phyloP scores from a whole-genome alignment of 2,888 invertebrate species.

The Balanococcus diminutus region DNA sequence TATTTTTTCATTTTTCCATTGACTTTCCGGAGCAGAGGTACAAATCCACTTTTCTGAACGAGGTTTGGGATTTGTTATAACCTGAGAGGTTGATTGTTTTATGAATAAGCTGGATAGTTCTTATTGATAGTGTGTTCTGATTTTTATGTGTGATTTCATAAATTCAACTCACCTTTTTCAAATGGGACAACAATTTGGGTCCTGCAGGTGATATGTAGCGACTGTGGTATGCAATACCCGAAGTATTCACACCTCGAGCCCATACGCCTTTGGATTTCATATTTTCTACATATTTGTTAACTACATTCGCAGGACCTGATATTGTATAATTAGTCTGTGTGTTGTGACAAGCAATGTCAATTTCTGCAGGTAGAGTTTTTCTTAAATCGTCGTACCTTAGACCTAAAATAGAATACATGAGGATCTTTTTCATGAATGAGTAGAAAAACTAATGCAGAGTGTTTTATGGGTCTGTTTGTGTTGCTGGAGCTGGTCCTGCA shows the following conservation, averaged over 20 bases:
- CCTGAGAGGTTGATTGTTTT: too few species aligned
- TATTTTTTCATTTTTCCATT: constrained; percentile 71
- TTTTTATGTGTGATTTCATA: too few species aligned
- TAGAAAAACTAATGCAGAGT: too few species aligned
- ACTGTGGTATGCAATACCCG: constrained; percentile 90
- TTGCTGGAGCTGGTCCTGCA: too few species aligned
- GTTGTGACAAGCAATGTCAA: constrained; percentile 89
- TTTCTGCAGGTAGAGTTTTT: too few species aligned
- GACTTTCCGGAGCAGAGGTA: constrained; percentile 74
- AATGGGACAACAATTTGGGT: constrained; percentile 69
- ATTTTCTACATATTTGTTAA: constrained; percentile 64
- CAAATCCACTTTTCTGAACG: constrained; percentile 83
- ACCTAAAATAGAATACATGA: too few species aligned
- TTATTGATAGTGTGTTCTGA: too few species aligned
- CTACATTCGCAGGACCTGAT: constrained; percentile 78
- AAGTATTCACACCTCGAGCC: constrained; percentile 81
- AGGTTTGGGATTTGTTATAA: constrained; percentile 70
- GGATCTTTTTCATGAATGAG: too few species aligned
- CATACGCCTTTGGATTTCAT: constrained; percentile 74
- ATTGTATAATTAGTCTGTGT: constrained; percentile 83
- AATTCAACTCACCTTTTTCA: constrained; percentile 63
- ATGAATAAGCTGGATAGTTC: neutral
- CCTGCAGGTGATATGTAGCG: constrained; percentile 69
- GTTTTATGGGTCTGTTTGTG: too few species aligned
- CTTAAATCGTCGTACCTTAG: too few species aligned